These are phyloP conservation scores for Empidonax alnorum DNA, from an alignment of 2,113 vertebrate species.

Conservation along the genomic window DNA sequence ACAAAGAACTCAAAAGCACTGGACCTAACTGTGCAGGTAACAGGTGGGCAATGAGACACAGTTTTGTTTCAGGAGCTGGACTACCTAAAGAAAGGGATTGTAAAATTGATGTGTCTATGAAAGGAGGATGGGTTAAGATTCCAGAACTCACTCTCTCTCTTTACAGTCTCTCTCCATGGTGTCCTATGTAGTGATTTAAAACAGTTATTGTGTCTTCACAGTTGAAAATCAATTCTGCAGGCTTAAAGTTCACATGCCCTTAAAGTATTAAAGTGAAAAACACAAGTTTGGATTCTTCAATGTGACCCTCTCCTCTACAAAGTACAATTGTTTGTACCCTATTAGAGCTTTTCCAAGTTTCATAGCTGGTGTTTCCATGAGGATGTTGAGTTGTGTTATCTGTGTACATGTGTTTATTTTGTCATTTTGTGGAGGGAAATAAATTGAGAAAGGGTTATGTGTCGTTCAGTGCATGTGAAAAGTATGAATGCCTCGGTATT, in stretches of 20 bases:
- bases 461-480: neutral
- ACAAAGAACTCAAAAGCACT: neutral
- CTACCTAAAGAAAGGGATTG: neutral
- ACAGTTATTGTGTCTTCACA: neutral
- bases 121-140: neutral
- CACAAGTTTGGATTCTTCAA: neutral
- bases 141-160: neutral
- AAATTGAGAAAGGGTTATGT: neutral
- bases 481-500: neutral
- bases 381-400: neutral
- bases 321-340: neutral
- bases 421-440: neutral
- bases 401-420: accelerated
- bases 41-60: neutral
- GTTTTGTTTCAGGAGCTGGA: neutral
- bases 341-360: neutral
- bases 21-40: neutral
- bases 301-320: neutral
- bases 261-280: neutral
- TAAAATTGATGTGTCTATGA: neutral
- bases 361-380: neutral
- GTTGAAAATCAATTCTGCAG: neutral
- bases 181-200: neutral
- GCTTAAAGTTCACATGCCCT: neutral
- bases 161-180: neutral